A percentile compares a stretch with the other conserved stretches of the same genome.
Evolutionary conservation across 2,797 vertebrate genomes (phyloP).

Genomic region (Ataeniobius toweri): DNA sequence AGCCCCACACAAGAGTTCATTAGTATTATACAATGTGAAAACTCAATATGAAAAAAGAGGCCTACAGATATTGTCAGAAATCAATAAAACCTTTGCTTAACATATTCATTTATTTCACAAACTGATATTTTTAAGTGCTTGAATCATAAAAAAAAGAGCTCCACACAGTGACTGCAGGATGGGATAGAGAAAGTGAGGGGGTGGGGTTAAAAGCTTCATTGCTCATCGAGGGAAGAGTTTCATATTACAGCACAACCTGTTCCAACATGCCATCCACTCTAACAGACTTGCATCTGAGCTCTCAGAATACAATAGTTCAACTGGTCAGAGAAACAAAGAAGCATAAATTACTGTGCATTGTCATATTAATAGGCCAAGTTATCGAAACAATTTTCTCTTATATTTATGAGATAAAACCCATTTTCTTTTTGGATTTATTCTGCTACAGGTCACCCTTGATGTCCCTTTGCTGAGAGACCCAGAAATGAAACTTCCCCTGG

Average conservation of each 20-base stretch:
- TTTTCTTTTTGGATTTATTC: constrained; percentile 12
- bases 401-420: not conserved
- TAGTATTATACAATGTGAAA: not conserved
- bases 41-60: not conserved
- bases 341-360: not conserved
- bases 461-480: constrained; percentile 56
- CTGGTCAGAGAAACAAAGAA: not conserved
- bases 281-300: constrained; percentile 9
- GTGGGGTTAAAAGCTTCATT: constrained; percentile 1
- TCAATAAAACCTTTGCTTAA: not conserved
- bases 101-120: not conserved
- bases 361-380: not conserved
- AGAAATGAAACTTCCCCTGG: constrained; percentile 76
- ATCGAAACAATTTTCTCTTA: not conserved
- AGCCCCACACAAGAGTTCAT: not conserved
- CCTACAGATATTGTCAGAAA: not conserved
- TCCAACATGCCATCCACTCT: constrained; percentile 21
- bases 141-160: constrained; percentile 20
- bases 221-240: constrained; percentile 31
- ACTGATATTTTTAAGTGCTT: not conserved
- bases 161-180: constrained; percentile 26
- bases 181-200: not conserved
- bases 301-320: constrained; percentile 7
- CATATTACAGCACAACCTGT: constrained; percentile 53
- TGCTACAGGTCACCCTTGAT: constrained; percentile 71